Evolutionary conservation across 2,888 invertebrate genomes (phyloP).

Genomic region (Agonum fuliginosum): DNA sequence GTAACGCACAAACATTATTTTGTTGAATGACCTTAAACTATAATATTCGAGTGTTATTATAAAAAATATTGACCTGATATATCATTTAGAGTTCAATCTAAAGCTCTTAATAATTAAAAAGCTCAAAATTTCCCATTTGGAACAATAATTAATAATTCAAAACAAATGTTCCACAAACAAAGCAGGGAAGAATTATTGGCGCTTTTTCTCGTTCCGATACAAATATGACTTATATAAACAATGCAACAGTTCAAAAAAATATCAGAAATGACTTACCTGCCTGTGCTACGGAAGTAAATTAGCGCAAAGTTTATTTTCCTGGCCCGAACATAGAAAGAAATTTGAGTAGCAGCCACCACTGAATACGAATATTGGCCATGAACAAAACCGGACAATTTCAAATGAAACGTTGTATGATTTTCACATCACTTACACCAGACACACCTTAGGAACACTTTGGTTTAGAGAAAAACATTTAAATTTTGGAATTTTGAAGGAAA

Average conservation of each 20-base stretch:
- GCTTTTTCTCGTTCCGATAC: neutral
- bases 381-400: constrained; percentile 30
- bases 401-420: constrained; percentile 42
- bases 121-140: neutral
- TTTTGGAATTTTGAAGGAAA: constrained; percentile 53
- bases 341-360: constrained; percentile 46
- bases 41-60: neutral
- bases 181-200: neutral
- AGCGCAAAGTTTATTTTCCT: constrained; percentile 50
- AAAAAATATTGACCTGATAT: neutral
- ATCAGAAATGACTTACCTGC: constrained; percentile 40
- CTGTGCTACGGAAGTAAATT: constrained; percentile 52
- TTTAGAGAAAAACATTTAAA: constrained; percentile 44
- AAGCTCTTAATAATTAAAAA: neutral
- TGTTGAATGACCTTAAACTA: constrained; percentile 20
- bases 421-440: constrained; percentile 52
- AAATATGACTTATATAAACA: neutral
- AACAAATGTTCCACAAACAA: constrained; percentile 20
- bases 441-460: constrained; percentile 50
- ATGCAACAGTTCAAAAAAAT: neutral
- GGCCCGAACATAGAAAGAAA: constrained; percentile 47
- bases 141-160: constrained; percentile 16
- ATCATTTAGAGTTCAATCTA: neutral
- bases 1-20: constrained; percentile 13
- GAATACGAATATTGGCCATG: constrained; percentile 54